phyloP scores from a whole-genome alignment of 2,113 vertebrate genomes.

The Oryzias celebensis region DNA sequence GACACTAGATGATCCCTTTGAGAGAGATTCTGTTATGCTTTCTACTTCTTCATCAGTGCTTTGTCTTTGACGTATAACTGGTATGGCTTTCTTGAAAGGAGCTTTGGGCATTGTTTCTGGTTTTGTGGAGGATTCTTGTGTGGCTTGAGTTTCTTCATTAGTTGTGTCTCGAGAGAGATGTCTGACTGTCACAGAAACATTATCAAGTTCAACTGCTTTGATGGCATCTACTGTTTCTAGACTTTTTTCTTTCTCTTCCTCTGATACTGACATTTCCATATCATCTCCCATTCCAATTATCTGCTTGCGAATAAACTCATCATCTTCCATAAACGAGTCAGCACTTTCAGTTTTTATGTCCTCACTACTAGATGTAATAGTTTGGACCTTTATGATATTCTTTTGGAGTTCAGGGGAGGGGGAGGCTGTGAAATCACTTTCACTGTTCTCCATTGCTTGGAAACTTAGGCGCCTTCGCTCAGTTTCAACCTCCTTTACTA shows the following conservation, averaged over 20 bases:
- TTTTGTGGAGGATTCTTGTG: conserved; percentile 76
- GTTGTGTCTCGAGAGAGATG: conserved; percentile 71
- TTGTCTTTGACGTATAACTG: conserved; percentile 76
- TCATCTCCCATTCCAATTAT: conserved; percentile 92
- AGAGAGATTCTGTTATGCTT: conserved; percentile 92
- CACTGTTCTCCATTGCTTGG: conserved; percentile 83
- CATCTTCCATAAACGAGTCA: conserved; percentile 86
- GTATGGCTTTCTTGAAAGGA: conserved; percentile 62
- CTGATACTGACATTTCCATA: conserved; percentile 85
- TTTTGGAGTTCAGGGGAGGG: conserved; percentile 80
- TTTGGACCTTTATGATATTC: conserved; percentile 76
- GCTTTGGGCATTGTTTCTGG: conserved; percentile 60
- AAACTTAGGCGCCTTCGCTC: conserved; percentile 79
- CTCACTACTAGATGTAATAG: conserved; percentile 88
- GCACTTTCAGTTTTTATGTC: conserved; percentile 81
- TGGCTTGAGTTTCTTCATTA: conserved; percentile 79
- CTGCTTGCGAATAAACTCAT: conserved; percentile 91
- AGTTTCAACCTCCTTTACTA: conserved; percentile 52
- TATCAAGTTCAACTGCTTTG: conserved; percentile 70
- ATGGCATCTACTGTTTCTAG: conserved; percentile 68
- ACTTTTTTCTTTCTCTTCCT: conserved; percentile 85
- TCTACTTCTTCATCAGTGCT: conserved; percentile 90
- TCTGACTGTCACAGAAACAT: conserved; percentile 68
- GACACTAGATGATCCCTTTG: conserved; percentile 93
- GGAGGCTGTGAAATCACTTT: conserved; percentile 79